A percentile compares a stretch with the other conserved stretches of the same genome.
phyloP scores from a whole-genome alignment of 2,797 vertebrate genomes.

The Acestrorhynchus altus region DNA sequence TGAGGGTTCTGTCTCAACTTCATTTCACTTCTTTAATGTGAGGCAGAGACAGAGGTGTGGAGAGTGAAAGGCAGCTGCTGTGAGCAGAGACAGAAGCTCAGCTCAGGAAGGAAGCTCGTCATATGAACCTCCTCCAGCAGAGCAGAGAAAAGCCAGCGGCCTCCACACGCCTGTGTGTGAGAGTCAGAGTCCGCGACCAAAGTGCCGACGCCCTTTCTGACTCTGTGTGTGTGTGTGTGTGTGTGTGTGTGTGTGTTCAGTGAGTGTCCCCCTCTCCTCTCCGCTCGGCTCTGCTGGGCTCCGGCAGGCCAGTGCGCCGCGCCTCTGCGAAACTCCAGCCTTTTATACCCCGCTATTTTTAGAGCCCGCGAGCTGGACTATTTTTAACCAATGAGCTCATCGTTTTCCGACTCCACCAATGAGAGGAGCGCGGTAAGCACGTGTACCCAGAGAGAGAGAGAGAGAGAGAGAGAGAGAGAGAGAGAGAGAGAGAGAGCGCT shows the following conservation, averaged over 20 bases:
- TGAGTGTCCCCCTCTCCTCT: neutral
- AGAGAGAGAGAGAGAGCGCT: slow-evolving; percentile 38
- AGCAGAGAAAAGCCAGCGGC: slow-evolving; percentile 52
- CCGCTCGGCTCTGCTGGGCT: too few species aligned
- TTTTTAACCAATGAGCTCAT: slow-evolving; percentile 70
- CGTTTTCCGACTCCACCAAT: slow-evolving; percentile 53
- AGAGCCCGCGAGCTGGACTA: slow-evolving; percentile 55
- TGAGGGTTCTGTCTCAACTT: too few species aligned
- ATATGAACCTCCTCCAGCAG: slow-evolving; percentile 61
- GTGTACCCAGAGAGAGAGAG: slow-evolving; percentile 35
- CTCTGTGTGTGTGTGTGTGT: too few species aligned
- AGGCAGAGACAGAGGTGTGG: too few species aligned
- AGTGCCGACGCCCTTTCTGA: slow-evolving; percentile 7
- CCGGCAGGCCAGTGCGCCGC: slow-evolving; percentile 28
- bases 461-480: slow-evolving; percentile 13
- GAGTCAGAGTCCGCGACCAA: slow-evolving; percentile 52
- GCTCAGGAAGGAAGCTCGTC: slow-evolving; percentile 55
- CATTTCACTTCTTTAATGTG: neutral
- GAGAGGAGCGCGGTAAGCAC: slow-evolving; percentile 40
- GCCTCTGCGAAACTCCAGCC: slow-evolving; percentile 29
- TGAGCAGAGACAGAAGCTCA: neutral
- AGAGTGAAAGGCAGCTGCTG: slow-evolving; percentile 28
- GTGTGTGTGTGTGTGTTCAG: too few species aligned
- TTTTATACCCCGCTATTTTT: slow-evolving; percentile 67
- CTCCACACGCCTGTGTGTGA: slow-evolving; percentile 48